These are phyloP conservation scores for Drosophila jambulina DNA, from an alignment of 1,140 invertebrate genomes.

Conservation along the genomic window DNA sequence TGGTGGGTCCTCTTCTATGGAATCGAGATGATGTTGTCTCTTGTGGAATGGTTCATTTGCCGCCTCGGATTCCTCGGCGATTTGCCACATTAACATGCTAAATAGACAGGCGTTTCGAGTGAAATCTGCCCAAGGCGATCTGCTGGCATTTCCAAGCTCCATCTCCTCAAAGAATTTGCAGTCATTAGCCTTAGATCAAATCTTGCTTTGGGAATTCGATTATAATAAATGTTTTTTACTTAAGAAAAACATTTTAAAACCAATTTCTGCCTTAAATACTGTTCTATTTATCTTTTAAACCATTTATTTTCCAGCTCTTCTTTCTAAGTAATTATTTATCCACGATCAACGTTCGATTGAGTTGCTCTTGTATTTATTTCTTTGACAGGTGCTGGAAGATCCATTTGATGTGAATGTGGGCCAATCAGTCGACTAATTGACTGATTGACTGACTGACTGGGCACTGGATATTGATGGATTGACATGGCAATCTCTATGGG, in stretches of 20 bases:
- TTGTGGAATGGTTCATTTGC: slow-evolving; percentile 59
- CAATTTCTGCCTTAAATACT: too few species aligned
- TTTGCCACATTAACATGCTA: slow-evolving; percentile 67
- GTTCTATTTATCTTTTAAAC: neutral
- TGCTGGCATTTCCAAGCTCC: neutral
- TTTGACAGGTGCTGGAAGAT: slow-evolving; percentile 49
- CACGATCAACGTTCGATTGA: slow-evolving; percentile 19
- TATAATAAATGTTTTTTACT: too few species aligned
- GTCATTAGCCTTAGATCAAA: neutral
- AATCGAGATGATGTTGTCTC: slow-evolving; percentile 21
- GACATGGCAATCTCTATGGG: slow-evolving; percentile 45
- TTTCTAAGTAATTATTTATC: neutral
- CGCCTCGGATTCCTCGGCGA: slow-evolving; percentile 49
- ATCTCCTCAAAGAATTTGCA: neutral
- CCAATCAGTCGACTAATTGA: slow-evolving; percentile 32
- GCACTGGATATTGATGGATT: slow-evolving; percentile 57
- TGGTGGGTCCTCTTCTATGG: neutral
- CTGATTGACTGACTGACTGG: slow-evolving; percentile 35
- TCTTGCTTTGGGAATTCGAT: neutral
- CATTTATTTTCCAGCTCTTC: neutral
- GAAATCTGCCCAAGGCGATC: slow-evolving; percentile 39
- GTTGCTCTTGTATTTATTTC: slow-evolving; percentile 9
- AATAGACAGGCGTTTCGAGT: slow-evolving; percentile 65
- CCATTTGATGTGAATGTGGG: slow-evolving; percentile 19
- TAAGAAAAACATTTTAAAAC: too few species aligned